Evolutionary conservation across 2,797 vertebrate genomes (phyloP).

Genomic region (Danio jaintianensis): DNA sequence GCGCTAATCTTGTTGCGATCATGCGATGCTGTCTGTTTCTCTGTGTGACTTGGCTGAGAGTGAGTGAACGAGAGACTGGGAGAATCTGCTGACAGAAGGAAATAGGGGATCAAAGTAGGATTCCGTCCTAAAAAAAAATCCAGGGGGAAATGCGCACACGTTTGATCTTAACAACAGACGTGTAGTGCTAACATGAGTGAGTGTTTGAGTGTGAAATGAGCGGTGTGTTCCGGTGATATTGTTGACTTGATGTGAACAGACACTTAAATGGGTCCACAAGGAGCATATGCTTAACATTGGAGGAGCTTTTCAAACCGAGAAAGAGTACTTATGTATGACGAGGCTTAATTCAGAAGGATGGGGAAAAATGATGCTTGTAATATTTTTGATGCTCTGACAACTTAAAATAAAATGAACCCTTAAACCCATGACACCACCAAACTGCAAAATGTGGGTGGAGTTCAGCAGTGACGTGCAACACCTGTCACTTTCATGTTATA

Average conservation of each 20-base stretch:
- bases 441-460: no score
- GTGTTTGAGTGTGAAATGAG: slow-evolving; percentile 45
- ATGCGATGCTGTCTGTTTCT: slow-evolving; percentile 36
- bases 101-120: slow-evolving; percentile 55
- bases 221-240: slow-evolving; percentile 32
- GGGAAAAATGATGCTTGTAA: background rate
- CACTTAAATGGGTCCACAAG: slow-evolving; percentile 27
- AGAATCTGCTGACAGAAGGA: slow-evolving; percentile 52
- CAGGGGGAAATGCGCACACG: slow-evolving; percentile 42
- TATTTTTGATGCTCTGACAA: no score
- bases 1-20: slow-evolving; percentile 49
- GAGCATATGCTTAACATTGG: slow-evolving; percentile 17
- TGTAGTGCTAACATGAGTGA: slow-evolving; percentile 34
- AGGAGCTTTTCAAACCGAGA: background rate
- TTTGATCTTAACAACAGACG: slow-evolving; percentile 61
- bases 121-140: slow-evolving; percentile 41
- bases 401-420: no score
- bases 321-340: background rate
- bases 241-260: slow-evolving; percentile 36
- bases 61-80: background rate
- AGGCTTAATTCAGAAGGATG: background rate
- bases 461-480: no score
- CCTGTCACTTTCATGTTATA: no score
- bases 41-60: slow-evolving; percentile 29
- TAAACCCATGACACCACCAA: no score